Conservation (phyloP, 2,113 vertebrate species). For the Apeltes quadracus region DNA sequence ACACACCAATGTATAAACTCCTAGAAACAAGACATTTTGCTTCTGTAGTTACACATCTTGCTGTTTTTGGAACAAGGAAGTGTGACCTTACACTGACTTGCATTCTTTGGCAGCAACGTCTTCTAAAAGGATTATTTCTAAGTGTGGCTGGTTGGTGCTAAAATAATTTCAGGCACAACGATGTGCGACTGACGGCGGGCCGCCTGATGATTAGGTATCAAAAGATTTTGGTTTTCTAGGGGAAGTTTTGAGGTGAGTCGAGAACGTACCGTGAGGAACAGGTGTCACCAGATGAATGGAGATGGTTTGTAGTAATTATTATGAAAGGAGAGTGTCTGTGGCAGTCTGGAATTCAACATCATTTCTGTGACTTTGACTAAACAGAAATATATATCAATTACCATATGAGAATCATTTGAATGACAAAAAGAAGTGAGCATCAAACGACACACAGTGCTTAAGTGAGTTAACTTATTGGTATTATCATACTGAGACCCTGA, state of each 20-base stretch:
- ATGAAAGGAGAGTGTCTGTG: background rate
- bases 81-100: background rate
- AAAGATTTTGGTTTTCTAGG: background rate
- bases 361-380: background rate
- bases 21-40: background rate
- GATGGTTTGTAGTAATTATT: background rate
- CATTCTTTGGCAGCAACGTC: slow-evolving; percentile 6
- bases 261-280: background rate
- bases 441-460: too few relatives aligned
- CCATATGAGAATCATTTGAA: background rate
- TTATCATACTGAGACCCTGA: background rate
- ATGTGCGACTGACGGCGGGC: background rate
- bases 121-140: background rate
- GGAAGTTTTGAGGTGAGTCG: background rate
- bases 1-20: background rate
- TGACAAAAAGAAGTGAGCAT: background rate
- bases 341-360: background rate
- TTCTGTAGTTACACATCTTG: background rate
- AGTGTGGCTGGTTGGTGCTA: background rate
- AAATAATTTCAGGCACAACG: background rate
- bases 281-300: background rate
- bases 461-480: background rate
- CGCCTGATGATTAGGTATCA: background rate
- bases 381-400: background rate
- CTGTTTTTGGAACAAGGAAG: background rate